Base-by-base conservation (phyloP, 2,888 invertebrate species). In the Leptogaster cylindrica region DNA sequence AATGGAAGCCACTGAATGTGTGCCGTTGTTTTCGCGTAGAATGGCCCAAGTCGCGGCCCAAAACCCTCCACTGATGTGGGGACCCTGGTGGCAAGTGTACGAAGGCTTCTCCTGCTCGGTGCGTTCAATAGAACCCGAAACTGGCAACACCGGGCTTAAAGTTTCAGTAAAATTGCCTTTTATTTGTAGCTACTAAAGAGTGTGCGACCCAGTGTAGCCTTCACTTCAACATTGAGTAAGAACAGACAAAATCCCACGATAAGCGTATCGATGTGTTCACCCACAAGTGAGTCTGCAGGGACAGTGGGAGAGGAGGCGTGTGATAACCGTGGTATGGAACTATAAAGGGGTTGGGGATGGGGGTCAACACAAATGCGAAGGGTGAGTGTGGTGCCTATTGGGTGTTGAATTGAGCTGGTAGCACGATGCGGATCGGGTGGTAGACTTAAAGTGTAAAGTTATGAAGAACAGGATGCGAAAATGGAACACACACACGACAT, bases 401-500 rank as follows among this genome's bases (percentile, higher is more conserved):
- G 46, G 46, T 20, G 20, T 46, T 12, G 23, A n/a, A 5, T 2
- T 10, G 46, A 12, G n/a, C 51, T 16, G 28, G 31, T n/a, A 7
- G 27, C 25, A 27, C 51, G 23, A 10, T 16, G 1, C 20, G 10
- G 16, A 10, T 20, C 36, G 36, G 14, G 6, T 25, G 36, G 55
- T 10, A 58, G 55, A 36, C 39, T 58, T 58, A 39, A 36, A 41
- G 58, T 25, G 41, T 16, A 58, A 39, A 58, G 36, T 58, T 58
- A 25, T 58, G 58, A 58, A 58, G 58, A 58, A 58, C 58, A 41
- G 41, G 41, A 58, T 58, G 25, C 41, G 58, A 41, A 58, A 58
- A 41, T 58, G 58, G 41, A 58, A 58, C 41, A 58, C 39, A 39
- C 39, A 58, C 12, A 39, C n/a, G 58, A 39, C 58, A 52, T 52